These are phyloP conservation scores for Drosophila subquinaria DNA, from an alignment of 2,888 invertebrate genomes.

Conservation along the genomic window DNA sequence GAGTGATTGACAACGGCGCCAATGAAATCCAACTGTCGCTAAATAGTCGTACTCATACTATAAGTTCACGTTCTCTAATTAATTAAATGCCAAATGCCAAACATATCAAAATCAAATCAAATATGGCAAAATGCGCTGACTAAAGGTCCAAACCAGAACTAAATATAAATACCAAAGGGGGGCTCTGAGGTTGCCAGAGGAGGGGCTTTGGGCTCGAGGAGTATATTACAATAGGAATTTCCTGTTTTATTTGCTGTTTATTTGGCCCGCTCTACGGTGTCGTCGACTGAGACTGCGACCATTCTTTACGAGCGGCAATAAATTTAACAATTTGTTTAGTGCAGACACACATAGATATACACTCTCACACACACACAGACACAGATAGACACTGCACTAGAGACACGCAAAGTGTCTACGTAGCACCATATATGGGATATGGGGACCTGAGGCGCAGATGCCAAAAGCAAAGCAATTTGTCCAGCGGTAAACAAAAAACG, in stretches of 20 bases:
- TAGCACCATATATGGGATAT: slow-evolving; percentile 71
- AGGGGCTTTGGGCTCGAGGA: slow-evolving; percentile 14
- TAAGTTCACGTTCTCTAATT: slow-evolving; percentile 72
- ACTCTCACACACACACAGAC: slow-evolving; percentile 16
- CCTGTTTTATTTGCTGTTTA: slow-evolving; percentile 45
- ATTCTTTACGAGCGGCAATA: slow-evolving; percentile 83
- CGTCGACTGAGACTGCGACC: slow-evolving; percentile 66
- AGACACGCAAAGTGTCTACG: slow-evolving; percentile 77
- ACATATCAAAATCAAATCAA: slow-evolving; percentile 58
- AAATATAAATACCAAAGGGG: neutral
- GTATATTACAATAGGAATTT: slow-evolving; percentile 69
- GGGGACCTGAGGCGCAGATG: slow-evolving; percentile 68
- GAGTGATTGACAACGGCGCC: slow-evolving; percentile 80
- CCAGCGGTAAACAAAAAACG: slow-evolving; percentile 75
- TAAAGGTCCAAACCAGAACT: neutral
- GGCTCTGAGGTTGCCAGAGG: neutral
- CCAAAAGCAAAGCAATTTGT: slow-evolving; percentile 80
- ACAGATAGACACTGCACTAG: slow-evolving; percentile 7
- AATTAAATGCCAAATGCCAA: slow-evolving; percentile 68
- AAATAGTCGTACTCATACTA: slow-evolving; percentile 6
- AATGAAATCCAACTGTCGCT: slow-evolving; percentile 59
- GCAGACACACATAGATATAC: slow-evolving; percentile 56
- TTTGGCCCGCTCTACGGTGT: slow-evolving; percentile 40
- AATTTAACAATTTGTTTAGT: slow-evolving; percentile 84
- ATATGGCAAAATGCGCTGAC: slow-evolving; percentile 42